Conservation (phyloP, 1,140 invertebrate species). For the Hyles vespertilio region DNA sequence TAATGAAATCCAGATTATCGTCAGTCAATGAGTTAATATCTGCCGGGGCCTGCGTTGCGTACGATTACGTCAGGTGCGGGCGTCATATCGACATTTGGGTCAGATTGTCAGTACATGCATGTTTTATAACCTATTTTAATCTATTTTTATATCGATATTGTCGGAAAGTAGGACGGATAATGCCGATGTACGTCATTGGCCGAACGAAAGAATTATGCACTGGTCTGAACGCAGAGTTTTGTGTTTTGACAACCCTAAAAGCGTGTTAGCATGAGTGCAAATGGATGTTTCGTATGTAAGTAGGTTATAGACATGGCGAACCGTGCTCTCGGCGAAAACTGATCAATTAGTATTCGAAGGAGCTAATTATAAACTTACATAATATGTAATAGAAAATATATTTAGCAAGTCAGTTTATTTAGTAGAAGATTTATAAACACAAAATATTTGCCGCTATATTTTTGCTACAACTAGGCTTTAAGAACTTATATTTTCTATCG, state of each 20-base stretch:
- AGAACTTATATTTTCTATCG: too few species aligned
- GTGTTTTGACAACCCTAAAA: conserved; percentile 8
- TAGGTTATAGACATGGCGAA: conserved; percentile 1
- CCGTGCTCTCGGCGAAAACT: too few species aligned
- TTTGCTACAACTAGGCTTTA: too few species aligned
- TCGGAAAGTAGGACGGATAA: conserved; percentile 26
- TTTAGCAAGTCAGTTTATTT: too few species aligned
- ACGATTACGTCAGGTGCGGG: conserved; percentile 44
- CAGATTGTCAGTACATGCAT: conserved; percentile 55
- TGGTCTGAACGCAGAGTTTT: background rate
- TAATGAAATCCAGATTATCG: conserved; percentile 35
- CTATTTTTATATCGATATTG: conserved; percentile 39
- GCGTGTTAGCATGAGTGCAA: background rate
- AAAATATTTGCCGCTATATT: too few species aligned
- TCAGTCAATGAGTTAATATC: conserved; percentile 35
- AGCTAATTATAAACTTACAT: too few species aligned
- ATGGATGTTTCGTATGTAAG: background rate
- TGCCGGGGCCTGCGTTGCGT: conserved; percentile 27
- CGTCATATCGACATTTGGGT: conserved; percentile 61
- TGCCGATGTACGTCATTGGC: background rate
- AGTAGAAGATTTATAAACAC: too few species aligned
- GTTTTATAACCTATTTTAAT: conserved; percentile 57
- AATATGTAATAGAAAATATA: too few species aligned
- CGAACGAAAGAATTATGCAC: conserved; percentile 6
- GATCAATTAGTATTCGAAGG: too few species aligned